Evolutionary conservation across 2,113 vertebrate species (phyloP).

Genomic region (Hippoglossus stenolepis): DNA sequence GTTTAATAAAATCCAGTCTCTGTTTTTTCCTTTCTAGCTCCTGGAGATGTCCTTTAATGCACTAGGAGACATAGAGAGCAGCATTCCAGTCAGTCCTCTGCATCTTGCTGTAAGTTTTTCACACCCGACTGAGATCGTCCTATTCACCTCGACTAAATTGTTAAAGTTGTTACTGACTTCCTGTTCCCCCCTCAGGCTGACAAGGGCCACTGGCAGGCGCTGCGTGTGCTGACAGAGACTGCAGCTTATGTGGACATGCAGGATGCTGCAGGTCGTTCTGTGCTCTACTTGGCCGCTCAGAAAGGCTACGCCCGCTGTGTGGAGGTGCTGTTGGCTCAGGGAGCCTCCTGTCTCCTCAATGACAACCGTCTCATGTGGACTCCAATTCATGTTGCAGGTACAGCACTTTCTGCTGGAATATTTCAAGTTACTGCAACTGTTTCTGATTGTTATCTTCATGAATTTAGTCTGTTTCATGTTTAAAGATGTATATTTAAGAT

Average conservation of each 20-base stretch:
- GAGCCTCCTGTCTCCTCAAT: conserved; percentile 91
- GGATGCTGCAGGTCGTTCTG: conserved; percentile 91
- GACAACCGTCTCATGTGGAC: conserved; percentile 93
- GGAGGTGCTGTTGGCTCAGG: conserved; percentile 93
- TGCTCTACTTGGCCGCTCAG: conserved; percentile 94
- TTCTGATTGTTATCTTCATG: neutral
- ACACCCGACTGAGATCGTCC: neutral
- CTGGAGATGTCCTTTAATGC: conserved; percentile 99
- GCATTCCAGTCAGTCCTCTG: conserved; percentile 94
- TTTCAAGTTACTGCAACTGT: neutral
- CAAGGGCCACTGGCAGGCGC: conserved; percentile 95
- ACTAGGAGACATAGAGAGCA: conserved; percentile 96
- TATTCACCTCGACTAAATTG: neutral
- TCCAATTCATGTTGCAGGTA: conserved; percentile 93
- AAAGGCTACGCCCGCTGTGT: conserved; percentile 91
- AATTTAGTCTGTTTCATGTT: neutral
- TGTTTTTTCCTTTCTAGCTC: conserved; percentile 80
- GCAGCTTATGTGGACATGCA: conserved; percentile 94
- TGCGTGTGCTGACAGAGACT: conserved; percentile 93
- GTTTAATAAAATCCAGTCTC: neutral
- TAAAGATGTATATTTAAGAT: neutral
- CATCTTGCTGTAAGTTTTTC: conserved; percentile 96
- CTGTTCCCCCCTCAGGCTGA: conserved; percentile 85
- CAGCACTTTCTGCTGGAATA: neutral
- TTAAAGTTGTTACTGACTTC: conserved; percentile 10